phyloP scores from a whole-genome alignment of 2,797 vertebrate species.

The Mormyrops attenuatus region DNA sequence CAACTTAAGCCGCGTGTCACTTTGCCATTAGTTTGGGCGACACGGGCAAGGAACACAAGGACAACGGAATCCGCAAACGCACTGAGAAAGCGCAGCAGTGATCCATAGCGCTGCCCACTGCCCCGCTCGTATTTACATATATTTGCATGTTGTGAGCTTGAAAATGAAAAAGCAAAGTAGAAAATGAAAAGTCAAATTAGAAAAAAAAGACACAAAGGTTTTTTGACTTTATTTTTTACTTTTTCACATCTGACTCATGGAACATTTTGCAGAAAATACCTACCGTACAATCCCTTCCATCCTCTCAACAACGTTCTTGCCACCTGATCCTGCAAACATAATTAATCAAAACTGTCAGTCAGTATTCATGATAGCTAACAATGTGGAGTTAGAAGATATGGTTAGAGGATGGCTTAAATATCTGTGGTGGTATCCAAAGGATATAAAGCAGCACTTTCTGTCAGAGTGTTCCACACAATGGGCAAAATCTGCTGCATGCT shows the following conservation, averaged over 20 bases:
- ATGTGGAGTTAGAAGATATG: neutral
- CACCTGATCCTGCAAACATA: neutral
- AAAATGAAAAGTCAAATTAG: neutral
- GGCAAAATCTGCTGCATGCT: conserved; percentile 98
- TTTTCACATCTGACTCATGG: neutral
- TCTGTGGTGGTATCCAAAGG: conserved; percentile 52
- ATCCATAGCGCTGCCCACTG: neutral
- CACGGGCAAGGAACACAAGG: neutral
- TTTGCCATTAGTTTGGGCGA: neutral
- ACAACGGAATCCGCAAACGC: neutral
- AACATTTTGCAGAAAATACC: neutral
- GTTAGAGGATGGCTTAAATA: neutral
- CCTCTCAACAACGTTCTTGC: neutral
- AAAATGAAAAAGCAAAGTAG: neutral
- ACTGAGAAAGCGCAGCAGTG: neutral
- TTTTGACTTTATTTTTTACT: neutral
- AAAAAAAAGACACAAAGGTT: neutral
- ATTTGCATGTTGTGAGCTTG: neutral
- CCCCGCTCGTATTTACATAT: neutral
- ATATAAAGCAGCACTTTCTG: conserved; percentile 98
- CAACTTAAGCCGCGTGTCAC: neutral
- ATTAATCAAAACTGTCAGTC: neutral
- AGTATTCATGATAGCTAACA: neutral
- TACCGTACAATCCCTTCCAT: neutral
- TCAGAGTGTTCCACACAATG: conserved; percentile 95